phyloP scores from a whole-genome alignment of 2,797 vertebrate species.

The Bovichtus diacanthus region DNA sequence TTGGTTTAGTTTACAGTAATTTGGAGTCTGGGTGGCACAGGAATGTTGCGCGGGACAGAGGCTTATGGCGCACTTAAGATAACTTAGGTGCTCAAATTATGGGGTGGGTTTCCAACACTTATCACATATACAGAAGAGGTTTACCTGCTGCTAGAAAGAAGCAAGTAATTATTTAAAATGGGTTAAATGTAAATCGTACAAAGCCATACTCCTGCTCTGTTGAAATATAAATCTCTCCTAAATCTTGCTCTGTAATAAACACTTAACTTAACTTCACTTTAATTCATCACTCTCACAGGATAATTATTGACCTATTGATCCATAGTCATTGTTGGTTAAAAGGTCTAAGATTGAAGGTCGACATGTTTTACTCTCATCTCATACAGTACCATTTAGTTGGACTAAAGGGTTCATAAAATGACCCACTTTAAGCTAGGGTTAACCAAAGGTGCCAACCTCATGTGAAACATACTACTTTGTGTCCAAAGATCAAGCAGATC shows the following conservation, averaged over 20 bases:
- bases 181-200: conserved; percentile 54
- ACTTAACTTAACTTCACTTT: no score
- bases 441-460: conserved; percentile 35
- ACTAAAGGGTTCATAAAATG: conserved; percentile 26
- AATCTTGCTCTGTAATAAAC: conserved; percentile 45
- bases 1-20: conserved; percentile 80
- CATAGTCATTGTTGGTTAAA: conserved; percentile 15
- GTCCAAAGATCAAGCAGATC: conserved; percentile 37
- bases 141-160: conserved; percentile 55
- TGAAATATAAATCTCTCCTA: conserved; percentile 20
- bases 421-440: conserved; percentile 24
- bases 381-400: conserved; percentile 18
- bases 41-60: conserved; percentile 70
- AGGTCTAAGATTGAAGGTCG: not conserved
- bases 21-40: conserved; percentile 81
- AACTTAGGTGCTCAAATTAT: conserved; percentile 73
- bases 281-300: conserved; percentile 14
- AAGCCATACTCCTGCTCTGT: conserved; percentile 8
- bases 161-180: conserved; percentile 51
- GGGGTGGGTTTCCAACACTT: conserved; percentile 60
- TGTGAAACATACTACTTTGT: conserved; percentile 26
- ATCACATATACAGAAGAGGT: conserved; percentile 48
- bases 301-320: conserved; percentile 30
- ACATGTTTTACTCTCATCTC: not conserved
- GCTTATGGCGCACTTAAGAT: conserved; percentile 69